Evolutionary conservation across 2,888 invertebrate species (phyloP), one percentile per base, ranked within the genome.

Genomic region (Mythimna vitellina): DNA sequence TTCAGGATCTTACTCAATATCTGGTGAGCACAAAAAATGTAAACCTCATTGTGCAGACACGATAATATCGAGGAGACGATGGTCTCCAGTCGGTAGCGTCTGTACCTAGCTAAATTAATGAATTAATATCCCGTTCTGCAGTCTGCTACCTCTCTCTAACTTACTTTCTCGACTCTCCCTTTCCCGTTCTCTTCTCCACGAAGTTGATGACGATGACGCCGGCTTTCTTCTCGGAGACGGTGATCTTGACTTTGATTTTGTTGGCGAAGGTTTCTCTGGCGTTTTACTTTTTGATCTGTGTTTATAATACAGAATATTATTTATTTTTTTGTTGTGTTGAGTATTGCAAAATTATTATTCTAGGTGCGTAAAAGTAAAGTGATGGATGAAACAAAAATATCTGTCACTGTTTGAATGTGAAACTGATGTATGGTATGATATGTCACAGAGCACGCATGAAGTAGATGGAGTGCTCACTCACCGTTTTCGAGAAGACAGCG

Each of bases 181-280:
- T 51, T 93, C 96, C 78, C 92, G 92, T 62, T 93, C 96, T 89
- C 93, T 91, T 84, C 92, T 92, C 94, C 92, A 93, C 63, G 89
- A 89, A 70, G 90, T 85, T 20, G 88, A 86, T 71, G 74, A 78
- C 5, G 86, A 68, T 38, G 83, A 73, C 9, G 74, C 42, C 29
- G 82, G n/a, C 63, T 93, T 92, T 68, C 93, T 88, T 81, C 89
- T 88, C 3, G 95, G 95, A 14, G 96, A 96, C 1, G 95, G 96
- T n/a, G 97, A 97, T 78, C 96, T 94, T 29, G 92, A 91, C 68
- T 88, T 85, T 46, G 97, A 92, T 93, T 96, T 91, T 75, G 91
- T 89, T 58, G 96, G 93, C 86, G 97, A 80, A 89, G 95, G 85
- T 93, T 96, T 93, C 78, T 95, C 95, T 71, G 96, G 96, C 0